Evolutionary conservation across 2,113 vertebrate species (phyloP), one percentile per base, ranked within the genome.

Genomic region (Python bivittatus): DNA sequence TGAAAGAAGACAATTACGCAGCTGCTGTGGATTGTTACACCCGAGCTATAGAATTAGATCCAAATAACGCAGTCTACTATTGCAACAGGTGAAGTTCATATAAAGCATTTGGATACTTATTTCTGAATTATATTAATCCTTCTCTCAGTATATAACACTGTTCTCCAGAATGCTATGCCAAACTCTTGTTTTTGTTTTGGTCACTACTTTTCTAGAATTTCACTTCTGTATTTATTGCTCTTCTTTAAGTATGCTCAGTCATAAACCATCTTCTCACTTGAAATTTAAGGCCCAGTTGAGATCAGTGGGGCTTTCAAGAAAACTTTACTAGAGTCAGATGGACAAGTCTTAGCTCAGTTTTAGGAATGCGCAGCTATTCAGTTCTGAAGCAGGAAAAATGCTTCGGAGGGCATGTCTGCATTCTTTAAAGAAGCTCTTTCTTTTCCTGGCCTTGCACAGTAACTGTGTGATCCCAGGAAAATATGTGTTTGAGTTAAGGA

Each of bases 1-100:
- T 99, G 99, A 99, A 99, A 96, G 99, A 99, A 95, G 99, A 99
- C 97, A 99, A 99, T 96, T 99, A 98, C 84, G 96, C 97, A 94
- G 98, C 98, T 88, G 99, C 99, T 15, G 97, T 99, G 96, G 99
- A 99, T 88, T 99, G 99, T 95, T 99, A 99, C 92, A 99, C 98
- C 22, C 98, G 98, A 96, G 99, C 99, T 92, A 98, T 99, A 91
- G 98, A 99, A 91, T 60, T 99, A 98, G 99, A 99, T 97, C 97
- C 98, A 88, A 98, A 98, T 92, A 99, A 99, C 84, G 99, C 99
- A 0, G 99, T 99, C 68, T 99, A 99, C 97, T 99, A 99, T 95
- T 99, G 99, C 94, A 99, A 99, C 96, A 99, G 99, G 99, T 99
- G 97, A 96, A 42, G 0, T 42, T 88, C 92, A 91, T 60, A 42